phyloP scores from a whole-genome alignment of 2,113 vertebrate species.

The Chloroceryle aenea region DNA sequence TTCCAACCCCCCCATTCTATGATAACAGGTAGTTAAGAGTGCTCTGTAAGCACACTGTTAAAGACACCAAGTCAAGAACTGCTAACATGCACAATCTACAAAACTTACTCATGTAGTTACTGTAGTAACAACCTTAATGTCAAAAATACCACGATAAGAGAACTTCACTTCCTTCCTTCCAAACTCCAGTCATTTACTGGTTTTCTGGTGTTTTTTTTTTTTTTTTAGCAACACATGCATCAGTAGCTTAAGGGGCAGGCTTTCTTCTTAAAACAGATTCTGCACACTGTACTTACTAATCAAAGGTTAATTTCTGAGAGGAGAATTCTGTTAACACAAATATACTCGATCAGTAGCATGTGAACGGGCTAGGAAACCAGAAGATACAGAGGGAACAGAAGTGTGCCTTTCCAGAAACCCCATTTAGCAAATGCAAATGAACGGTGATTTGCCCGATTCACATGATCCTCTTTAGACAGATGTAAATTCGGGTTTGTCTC shows the following conservation, averaged over 20 bases:
- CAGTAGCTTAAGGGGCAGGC: not conserved
- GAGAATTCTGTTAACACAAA: not conserved
- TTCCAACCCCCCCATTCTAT: too few relatives aligned
- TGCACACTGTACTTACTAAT: not conserved
- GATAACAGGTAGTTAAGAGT: not conserved
- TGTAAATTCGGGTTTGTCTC: not conserved
- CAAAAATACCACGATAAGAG: not conserved
- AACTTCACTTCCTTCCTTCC: not conserved
- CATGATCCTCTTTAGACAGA: not conserved
- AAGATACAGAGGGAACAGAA: not conserved
- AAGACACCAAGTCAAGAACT: not conserved
- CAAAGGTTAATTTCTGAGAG: not conserved
- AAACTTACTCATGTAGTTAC: not conserved
- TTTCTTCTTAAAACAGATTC: not conserved
- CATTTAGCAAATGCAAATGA: not conserved
- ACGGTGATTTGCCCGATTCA: not conserved
- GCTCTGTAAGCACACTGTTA: not conserved
- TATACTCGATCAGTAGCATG: accelerated
- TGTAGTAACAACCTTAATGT: not conserved
- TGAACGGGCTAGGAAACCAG: not conserved
- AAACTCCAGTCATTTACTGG: not conserved
- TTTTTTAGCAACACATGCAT: not conserved
- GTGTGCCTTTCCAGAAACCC: not conserved
- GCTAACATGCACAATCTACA: not conserved
- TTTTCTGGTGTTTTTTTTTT: too few relatives aligned